Base-by-base conservation (phyloP, 2,113 vertebrate genomes). In the Anolis carolinensis region DNA sequence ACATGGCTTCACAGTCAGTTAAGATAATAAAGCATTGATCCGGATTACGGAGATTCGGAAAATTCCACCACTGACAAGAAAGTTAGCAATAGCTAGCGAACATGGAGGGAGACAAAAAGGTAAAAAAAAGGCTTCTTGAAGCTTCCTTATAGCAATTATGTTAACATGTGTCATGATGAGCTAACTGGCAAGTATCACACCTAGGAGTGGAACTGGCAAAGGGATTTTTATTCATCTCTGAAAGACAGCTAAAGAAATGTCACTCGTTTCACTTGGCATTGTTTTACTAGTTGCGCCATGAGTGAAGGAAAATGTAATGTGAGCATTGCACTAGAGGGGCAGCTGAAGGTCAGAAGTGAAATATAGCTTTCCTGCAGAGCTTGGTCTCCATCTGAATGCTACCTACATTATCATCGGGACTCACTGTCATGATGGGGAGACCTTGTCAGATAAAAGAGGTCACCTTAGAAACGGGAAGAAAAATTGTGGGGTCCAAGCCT, bases 301-400 rank as follows among this genome's bases (percentile, higher is more conserved):
- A 93, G 86, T 89, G 94, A 95, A 93, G 48, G 94, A 87, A 91
- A 93, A 91, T 91, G 92, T 84, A 92, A 91, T 88, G 89, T 87
- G 92, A 89, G 90, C 92, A 65, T 92, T 93, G 91, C 91, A 91
- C 90, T 93, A 65, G 93, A 95, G 94, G 93, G 94, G 94, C 92
- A 95, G 91, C 92, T 95, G 94, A 94, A 95, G 94, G 94, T 95
- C 94, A 94, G 88, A 82, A 95, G 93, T 95, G 94, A 95, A 95
- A 95, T 95, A 95, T 93, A 89, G 92, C 93, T 95, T 93, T 93
- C 39, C 92, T 95, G 86, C 93, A 92, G 92, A 89, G 90, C 92
- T 94, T 94, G 94, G 92, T 94, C 93, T 93, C 92, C 85, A 94
- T 91, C 90, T 93, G 94, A 93, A 93, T 92, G 94, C 92, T 95